Percentiles rank a stretch among this genome's conserved stretches.
phyloP scores from a whole-genome alignment of 2,113 vertebrate genomes.

The Candoia aspera region DNA sequence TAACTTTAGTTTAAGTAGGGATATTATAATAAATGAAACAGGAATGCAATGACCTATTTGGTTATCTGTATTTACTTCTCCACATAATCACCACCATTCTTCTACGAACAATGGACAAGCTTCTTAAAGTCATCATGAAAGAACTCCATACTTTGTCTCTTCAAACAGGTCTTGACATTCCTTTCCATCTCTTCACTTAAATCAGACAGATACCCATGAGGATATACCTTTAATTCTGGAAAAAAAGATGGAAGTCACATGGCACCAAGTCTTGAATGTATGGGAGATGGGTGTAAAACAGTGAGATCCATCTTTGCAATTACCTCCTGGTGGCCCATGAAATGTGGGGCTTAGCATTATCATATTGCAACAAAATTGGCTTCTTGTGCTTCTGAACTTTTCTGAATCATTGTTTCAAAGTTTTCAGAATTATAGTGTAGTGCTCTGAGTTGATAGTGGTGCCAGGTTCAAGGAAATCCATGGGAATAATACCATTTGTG shows the following conservation, averaged over 20 bases:
- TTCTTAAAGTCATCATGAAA: background rate
- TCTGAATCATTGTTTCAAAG: background rate
- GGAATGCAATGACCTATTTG: background rate
- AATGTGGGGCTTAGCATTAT: background rate
- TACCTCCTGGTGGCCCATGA: background rate
- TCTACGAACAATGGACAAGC: background rate
- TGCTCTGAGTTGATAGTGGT: no score
- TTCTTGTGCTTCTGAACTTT: background rate
- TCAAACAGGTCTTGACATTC: background rate
- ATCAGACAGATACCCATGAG: background rate
- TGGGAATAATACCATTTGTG: background rate
- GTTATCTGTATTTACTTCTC: background rate
- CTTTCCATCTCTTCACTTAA: background rate
- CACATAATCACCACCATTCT: background rate
- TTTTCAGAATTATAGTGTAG: background rate
- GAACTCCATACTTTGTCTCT: background rate
- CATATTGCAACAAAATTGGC: background rate
- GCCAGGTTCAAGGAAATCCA: background rate
- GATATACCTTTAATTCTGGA: background rate
- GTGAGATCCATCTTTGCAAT: background rate
- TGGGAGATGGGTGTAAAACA: background rate
- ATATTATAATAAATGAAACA: background rate
- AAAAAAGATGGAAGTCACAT: background rate
- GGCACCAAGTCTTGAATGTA: background rate
- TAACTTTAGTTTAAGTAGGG: background rate